Base-by-base conservation (phyloP, 2,113 vertebrate genomes). In the Pseudopipra pipra region DNA sequence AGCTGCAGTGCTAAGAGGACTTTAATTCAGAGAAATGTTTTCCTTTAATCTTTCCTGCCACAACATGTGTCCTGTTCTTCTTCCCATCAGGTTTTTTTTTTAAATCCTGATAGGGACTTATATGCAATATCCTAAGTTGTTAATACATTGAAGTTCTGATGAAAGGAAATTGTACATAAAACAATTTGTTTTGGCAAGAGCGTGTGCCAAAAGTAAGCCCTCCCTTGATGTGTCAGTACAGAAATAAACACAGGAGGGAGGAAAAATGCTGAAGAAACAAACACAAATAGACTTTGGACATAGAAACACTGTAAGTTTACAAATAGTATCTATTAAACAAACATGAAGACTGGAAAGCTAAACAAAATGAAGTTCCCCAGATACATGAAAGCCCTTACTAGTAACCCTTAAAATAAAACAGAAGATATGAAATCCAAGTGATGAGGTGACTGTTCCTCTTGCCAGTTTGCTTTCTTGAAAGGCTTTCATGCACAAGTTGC, bases 191-290 rank as follows among this genome's bases (percentile, higher is more conserved):
- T 97, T 97, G 97, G 97, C 97, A 97, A 68, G 86, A 87, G 61
- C 17, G 61, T 51, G 16, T 96, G 97, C 97, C 97, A 97, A 93
- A 95, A 96, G 80, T 85, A 96, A 95, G 94, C 92, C 89, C 85
- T 97, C 85, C 95, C 96, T 98, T 97, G 97, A 97, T 98, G 97
- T 98, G 97, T 98, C 97, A 98, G 85, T 96, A 93, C 95, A 96
- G 93, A 97, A 97, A 97, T 97, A 98, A 98, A 98, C 95, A 98
- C 66, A 86, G 87, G 84, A 96, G 95, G 86, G 85, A 93, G 77
- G 70, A 91, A 95, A 95, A 97, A 97, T 91, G 72, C 97, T 94
- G 82, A 68, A 94, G 96, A 97, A 97, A 97, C 87, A 96, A 97
- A 97, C 89, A 95, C 79, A 97, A 97, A 97, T 94, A 97, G 89